A percentile compares a stretch with the other conserved stretches of the same genome.
These are phyloP conservation scores for Folsomia candida DNA, from an alignment of 2,888 invertebrate species.

Conservation along the genomic window DNA sequence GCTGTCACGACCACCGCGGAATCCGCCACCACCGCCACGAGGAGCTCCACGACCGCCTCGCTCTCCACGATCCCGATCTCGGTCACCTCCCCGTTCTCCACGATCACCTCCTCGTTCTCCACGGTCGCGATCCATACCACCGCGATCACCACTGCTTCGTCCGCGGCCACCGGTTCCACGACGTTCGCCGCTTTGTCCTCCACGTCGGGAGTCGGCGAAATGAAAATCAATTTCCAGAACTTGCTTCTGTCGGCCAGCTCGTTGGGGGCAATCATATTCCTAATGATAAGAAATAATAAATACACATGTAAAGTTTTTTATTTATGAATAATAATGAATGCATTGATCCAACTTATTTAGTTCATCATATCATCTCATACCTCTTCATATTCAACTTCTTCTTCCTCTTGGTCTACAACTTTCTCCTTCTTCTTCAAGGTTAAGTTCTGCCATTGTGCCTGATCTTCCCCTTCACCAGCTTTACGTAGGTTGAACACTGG, in stretches of 20 bases:
- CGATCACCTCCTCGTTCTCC: conserved; percentile 49
- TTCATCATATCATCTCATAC: too few species aligned
- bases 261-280: conserved; percentile 70
- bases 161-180: conserved; percentile 51
- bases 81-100: conserved; percentile 53
- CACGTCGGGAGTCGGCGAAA: conserved; percentile 75
- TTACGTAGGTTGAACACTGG: conserved; percentile 88
- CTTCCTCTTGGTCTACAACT: conserved; percentile 66
- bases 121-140: conserved; percentile 18
- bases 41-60: conserved; percentile 53
- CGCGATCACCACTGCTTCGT: conserved; percentile 32
- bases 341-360: too few species aligned
- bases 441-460: conserved; percentile 89
- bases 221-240: conserved; percentile 83
- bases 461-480: conserved; percentile 90
- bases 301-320: too few species aligned
- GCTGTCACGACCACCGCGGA: conserved; percentile 45
- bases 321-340: too few species aligned
- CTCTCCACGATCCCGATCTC: conserved; percentile 41
- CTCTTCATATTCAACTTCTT: conserved; percentile 59
- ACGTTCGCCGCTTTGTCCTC: conserved; percentile 60
- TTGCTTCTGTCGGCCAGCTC: conserved; percentile 81
- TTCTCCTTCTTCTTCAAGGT: conserved; percentile 69
- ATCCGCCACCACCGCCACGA: conserved; percentile 51
- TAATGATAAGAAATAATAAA: too few species aligned